Evolutionary conservation across 1,140 invertebrate genomes (phyloP), one percentile per base, ranked within the genome.

Genomic region (Rhizoglyphus robini): DNA sequence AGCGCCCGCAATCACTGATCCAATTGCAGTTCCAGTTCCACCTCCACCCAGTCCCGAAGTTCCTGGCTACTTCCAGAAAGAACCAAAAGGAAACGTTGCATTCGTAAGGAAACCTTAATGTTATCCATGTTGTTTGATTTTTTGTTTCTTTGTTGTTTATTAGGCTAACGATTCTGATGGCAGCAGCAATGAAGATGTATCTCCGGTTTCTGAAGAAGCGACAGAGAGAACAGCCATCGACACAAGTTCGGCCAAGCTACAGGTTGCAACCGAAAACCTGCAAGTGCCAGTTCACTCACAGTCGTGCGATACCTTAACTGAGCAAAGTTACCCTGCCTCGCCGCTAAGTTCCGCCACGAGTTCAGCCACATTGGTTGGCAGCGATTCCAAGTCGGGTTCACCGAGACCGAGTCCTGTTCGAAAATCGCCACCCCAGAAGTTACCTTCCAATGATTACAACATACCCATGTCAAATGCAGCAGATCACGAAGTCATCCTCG

Each of bases 301-400:
- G 83, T 77, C 86, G 83, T 84, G 79, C 72, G 63, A 69, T 57
- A 65, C 64, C 51, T 63, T 68, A 27, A 69, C 68, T 27, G 67
- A 70, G 47, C 62, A 68, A 8, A 83, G 81, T 72, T 79, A 79
- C 25, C 82, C 83, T 46, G 83, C 83, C 0, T 86, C 86, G 0
- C 85, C 85, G 64, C 71, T 85, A 1, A 86, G 84, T 69, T 83
- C 83, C 2, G 69, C 70, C 2, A 65, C 69, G 11, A 81, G 84
- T 11, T 72, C 73, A 11, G 68, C 69, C 15, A 87, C 85, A 3
- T 72, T 87, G 58, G 82, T 86, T 0, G 84, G 82, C 15, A 71
- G 68, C 49, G 48, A 68, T 8, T 67, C 66, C 4, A 68, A 66
- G 18, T 67, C 64, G n/a, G 66, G 67, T 67, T 69, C 69, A n/a